phyloP scores from a whole-genome alignment of 2,888 invertebrate species.

The Pasiphila rectangulata region DNA sequence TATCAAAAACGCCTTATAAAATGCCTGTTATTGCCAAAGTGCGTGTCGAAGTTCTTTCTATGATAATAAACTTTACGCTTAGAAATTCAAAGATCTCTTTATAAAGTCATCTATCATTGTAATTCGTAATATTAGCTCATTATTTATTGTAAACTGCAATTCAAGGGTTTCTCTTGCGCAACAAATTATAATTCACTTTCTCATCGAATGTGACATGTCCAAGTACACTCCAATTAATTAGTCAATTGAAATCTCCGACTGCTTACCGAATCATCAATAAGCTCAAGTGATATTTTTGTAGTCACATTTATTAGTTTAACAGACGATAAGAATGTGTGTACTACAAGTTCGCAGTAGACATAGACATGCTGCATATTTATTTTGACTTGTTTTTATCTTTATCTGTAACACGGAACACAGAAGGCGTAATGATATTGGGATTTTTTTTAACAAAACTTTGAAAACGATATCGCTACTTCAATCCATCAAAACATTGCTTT shows the following conservation, averaged over 20 bases:
- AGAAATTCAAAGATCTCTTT: neutral
- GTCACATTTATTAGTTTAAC: constrained; percentile 27
- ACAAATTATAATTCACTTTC: constrained; percentile 24
- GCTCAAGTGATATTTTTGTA: constrained; percentile 44
- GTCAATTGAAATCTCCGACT: constrained; percentile 34
- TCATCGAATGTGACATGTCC: constrained; percentile 33
- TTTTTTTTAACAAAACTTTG: no score
- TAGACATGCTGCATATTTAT: neutral
- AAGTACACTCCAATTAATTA: constrained; percentile 49
- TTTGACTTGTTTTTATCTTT: neutral
- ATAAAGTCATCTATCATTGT: neutral
- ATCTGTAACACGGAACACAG: no score
- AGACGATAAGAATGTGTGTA: neutral
- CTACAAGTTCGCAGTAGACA: neutral
- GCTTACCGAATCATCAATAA: constrained; percentile 32
- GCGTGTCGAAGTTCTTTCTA: no score
- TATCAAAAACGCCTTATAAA: no score
- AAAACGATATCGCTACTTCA: no score
- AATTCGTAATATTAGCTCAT: neutral
- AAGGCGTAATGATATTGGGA: no score
- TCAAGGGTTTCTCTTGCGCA: constrained; percentile 11
- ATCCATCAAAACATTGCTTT: no score
- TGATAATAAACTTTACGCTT: no score
- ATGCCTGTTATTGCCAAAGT: no score
- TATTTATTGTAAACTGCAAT: constrained; percentile 4